These are phyloP conservation scores for Synanthedon myopaeformis DNA, from an alignment of 2,888 invertebrate genomes.

Conservation along the genomic window DNA sequence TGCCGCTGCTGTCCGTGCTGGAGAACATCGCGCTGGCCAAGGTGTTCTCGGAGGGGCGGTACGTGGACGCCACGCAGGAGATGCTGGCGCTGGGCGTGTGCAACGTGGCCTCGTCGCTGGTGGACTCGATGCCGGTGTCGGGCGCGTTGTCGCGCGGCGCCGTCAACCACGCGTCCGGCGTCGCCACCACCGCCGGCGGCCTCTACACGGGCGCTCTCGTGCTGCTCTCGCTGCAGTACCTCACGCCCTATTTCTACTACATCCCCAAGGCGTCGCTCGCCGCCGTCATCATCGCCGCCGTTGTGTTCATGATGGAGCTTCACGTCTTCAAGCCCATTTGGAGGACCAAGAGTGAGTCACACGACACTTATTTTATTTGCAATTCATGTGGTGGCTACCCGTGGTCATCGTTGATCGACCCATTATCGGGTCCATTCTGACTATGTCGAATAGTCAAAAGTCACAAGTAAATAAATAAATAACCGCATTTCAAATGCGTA, in stretches of 20 bases:
- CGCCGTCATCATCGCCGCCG: constrained; percentile 87
- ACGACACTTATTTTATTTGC: too few relatives aligned
- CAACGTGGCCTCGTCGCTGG: constrained; percentile 88
- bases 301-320: constrained; percentile 87
- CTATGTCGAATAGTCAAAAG: too few relatives aligned
- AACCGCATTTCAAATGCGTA: too few relatives aligned
- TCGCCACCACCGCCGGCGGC: constrained; percentile 88
- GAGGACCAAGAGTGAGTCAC: constrained; percentile 83
- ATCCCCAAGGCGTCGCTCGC: constrained; percentile 84
- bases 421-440: too few relatives aligned
- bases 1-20: constrained; percentile 90
- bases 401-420: too few relatives aligned
- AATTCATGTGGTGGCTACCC: too few relatives aligned
- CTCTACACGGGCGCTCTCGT: constrained; percentile 79
- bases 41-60: constrained; percentile 85
- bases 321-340: constrained; percentile 84
- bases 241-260: constrained; percentile 86
- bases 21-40: constrained; percentile 96
- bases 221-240: constrained; percentile 70
- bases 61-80: constrained; percentile 92
- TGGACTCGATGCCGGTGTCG: constrained; percentile 91
- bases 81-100: constrained; percentile 87
- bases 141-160: constrained; percentile 91
- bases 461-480: too few relatives aligned
- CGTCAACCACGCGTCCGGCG: constrained; percentile 94